Conservation (phyloP, 2,797 vertebrate genomes). For the Danio kyathit region DNA sequence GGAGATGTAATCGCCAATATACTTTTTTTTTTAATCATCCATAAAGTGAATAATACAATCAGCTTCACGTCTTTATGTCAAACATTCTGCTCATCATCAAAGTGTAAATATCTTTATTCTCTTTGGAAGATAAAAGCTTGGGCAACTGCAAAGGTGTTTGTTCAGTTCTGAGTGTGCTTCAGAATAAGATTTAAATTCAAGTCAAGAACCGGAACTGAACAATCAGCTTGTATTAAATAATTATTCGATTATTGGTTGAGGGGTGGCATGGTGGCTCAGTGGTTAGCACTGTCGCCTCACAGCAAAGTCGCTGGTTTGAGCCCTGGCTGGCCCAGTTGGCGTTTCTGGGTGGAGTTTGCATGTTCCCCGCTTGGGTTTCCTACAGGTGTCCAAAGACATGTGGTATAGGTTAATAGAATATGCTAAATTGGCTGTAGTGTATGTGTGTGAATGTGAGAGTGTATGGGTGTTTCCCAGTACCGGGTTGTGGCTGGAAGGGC, state of each 20-base stretch:
- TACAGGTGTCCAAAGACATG: too few relatives aligned
- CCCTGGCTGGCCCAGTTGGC: too few relatives aligned
- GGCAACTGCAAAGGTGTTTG: neutral
- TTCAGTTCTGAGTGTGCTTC: neutral
- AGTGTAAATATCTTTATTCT: neutral
- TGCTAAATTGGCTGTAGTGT: too few relatives aligned
- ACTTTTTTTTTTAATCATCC: constrained; percentile 10
- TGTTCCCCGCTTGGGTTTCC: too few relatives aligned
- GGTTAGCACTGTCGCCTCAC: too few relatives aligned
- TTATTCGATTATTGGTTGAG: neutral
- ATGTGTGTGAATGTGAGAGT: too few relatives aligned
- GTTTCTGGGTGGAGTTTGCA: too few relatives aligned
- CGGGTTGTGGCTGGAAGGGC: too few relatives aligned
- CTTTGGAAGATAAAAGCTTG: constrained; percentile 1
- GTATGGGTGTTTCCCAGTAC: too few relatives aligned
- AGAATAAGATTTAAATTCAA: neutral
- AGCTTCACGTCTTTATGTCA: constrained; percentile 3
- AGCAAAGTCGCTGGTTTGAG: too few relatives aligned
- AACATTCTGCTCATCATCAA: constrained; percentile 22
- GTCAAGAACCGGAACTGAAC: neutral
- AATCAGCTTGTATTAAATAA: neutral
- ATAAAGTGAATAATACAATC: neutral
- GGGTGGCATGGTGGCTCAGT: too few relatives aligned
- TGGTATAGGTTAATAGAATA: too few relatives aligned
- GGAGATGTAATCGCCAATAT: constrained; percentile 13